Base-by-base conservation (phyloP, 2,888 invertebrate genomes). In the Pseudolycoriella hygida region DNA sequence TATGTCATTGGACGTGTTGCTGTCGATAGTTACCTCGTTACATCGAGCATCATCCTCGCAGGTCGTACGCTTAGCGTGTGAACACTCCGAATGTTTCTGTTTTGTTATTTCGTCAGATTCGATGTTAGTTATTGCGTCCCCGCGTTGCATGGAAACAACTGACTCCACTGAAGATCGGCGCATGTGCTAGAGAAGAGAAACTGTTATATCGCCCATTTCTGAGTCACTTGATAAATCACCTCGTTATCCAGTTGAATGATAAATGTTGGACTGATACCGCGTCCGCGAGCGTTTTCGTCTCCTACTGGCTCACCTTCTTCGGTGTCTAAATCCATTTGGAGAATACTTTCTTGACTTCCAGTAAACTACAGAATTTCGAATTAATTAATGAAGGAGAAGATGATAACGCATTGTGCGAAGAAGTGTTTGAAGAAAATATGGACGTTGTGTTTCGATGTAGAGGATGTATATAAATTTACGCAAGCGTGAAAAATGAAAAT, bases 271-370 rank as follows among this genome's bases (percentile, higher is more conserved):
- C 46, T 46, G 12, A 42, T 42, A 15, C 46, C 37, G 15, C 37
- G 38, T 2, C 42, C 42, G 8, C 38, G 41, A 2, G 25, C 41
- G 37, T 38, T 17, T 1, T 14, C 4, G 12, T 11, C 38, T 25
- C 40, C 25, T 2, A 12, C n/a, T 37, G 38, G 40, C 14, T 14
- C 56, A 32, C 59, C 60, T 43, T 61, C 59, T 34, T 62, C 62
- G 34, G 64, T 62, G 50, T 80, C 80, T 49, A 74, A 70, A 50
- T 83, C 82, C 55, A 83, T 67, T 61, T 85, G 83, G 46, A 86
- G 67, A 52, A 86, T 82, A 60, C 84, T 84, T 66, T 86, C 86
- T 61, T 85, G 84, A 58, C 85, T 86, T 53, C 83, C 85, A 42
- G 83, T 76, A 66, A 83, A 83, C 84, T 85, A 67, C 3, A 11